Percentiles rank a stretch among this genome's conserved stretches.
These are phyloP conservation scores for Thelaira solivaga DNA, from an alignment of 2,888 invertebrate species.

Conservation along the genomic window DNA sequence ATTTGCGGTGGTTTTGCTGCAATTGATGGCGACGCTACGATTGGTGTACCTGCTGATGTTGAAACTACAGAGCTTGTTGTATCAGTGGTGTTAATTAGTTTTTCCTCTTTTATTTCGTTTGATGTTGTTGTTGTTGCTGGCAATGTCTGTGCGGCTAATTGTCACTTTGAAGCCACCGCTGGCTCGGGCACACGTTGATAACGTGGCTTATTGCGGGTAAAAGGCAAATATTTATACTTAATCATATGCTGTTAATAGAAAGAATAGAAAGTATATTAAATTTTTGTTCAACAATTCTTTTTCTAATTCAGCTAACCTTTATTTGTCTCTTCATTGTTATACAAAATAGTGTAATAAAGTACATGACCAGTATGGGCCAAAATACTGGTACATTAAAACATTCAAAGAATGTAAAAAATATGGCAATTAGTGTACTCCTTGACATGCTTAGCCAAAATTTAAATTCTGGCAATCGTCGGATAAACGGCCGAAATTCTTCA, in stretches of 20 bases:
- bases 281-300: not conserved
- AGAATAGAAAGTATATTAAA: constrained; percentile 71
- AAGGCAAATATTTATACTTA: constrained; percentile 98
- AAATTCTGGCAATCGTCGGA: constrained; percentile 97
- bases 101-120: constrained; percentile 64
- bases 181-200: constrained; percentile 83
- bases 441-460: constrained; percentile 99
- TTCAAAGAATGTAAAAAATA: constrained; percentile 96
- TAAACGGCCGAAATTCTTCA: constrained; percentile 99
- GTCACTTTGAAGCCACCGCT: constrained; percentile 76
- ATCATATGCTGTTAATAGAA: constrained; percentile 93
- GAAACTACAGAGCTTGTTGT: constrained; percentile 62
- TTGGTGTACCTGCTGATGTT: constrained; percentile 66
- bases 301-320: constrained; percentile 82
- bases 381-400: constrained; percentile 99
- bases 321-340: constrained; percentile 99
- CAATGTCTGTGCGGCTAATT: constrained; percentile 78
- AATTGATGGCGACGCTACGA: constrained; percentile 64
- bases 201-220: constrained; percentile 98
- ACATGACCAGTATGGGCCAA: constrained; percentile 99
- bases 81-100: constrained; percentile 61
- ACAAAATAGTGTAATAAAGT: constrained; percentile 98
- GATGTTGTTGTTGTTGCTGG: constrained; percentile 63
- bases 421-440: constrained; percentile 93
- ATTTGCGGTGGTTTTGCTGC: constrained; percentile 75